A percentile compares a stretch with the other conserved stretches of the same genome.
Evolutionary conservation across 2,113 vertebrate species (phyloP).

Genomic region (Alexandromys fortis): DNA sequence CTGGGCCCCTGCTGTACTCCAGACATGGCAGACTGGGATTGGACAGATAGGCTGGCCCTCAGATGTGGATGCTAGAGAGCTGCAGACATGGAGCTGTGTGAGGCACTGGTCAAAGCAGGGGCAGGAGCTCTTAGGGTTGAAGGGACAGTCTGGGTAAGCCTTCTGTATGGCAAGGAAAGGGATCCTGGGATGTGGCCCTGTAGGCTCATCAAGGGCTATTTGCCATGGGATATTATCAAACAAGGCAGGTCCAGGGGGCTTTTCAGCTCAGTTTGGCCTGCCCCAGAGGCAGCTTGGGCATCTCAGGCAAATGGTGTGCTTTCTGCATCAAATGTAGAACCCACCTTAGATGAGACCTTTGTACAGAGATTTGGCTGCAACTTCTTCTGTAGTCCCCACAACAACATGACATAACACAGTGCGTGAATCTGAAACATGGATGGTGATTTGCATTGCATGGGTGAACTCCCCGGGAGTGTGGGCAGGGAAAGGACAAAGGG

Average conservation of each 20-base stretch:
- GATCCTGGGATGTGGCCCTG: rapidly evolving
- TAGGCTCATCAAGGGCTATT: not conserved
- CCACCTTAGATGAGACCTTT: rapidly evolving
- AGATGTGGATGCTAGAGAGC: rapidly evolving
- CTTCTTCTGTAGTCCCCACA: rapidly evolving
- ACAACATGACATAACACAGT: not conserved
- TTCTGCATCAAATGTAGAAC: not conserved
- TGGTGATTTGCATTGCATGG: not conserved
- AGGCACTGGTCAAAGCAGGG: not conserved
- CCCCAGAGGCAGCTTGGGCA: not conserved
- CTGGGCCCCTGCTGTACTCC: rapidly evolving
- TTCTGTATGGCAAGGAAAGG: rapidly evolving
- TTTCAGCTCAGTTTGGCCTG: not conserved
- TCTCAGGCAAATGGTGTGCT: not conserved
- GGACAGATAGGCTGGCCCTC: not conserved
- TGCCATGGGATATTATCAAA: not conserved
- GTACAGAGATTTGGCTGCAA: not conserved
- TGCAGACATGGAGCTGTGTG: not conserved
- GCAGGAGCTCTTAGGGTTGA: too few species aligned
- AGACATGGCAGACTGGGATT: not conserved
- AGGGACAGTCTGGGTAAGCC: not conserved
- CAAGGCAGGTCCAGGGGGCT: not conserved
- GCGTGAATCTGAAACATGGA: rapidly evolving
- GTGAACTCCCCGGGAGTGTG: too few species aligned
- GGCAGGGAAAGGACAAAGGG: not conserved